These are phyloP conservation scores for Phoxinus dragarum DNA, from an alignment of 2,797 vertebrate species.

Conservation along the genomic window DNA sequence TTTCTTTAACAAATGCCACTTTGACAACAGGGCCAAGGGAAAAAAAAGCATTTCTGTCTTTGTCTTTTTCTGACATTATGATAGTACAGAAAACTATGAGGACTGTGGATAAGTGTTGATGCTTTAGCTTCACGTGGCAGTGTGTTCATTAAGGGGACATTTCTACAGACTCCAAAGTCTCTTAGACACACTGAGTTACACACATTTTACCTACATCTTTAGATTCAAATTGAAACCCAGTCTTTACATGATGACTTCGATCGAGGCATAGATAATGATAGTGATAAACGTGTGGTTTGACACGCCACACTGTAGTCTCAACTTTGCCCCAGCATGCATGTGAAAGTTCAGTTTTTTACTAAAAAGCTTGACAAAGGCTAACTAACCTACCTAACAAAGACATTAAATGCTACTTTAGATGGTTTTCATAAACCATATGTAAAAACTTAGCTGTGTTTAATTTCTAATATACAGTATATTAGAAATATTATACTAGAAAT, in stretches of 20 bases:
- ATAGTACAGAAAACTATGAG: neutral
- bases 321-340: slow-evolving; percentile 26
- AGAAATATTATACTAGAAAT: neutral
- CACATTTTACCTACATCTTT: slow-evolving; percentile 36
- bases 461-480: neutral
- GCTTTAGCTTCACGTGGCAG: neutral
- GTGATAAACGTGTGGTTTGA: slow-evolving; percentile 56
- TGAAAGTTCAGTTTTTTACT: neutral
- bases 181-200: neutral
- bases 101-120: neutral
- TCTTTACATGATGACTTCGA: slow-evolving; percentile 39
- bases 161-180: slow-evolving; percentile 7
- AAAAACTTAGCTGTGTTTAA: neutral
- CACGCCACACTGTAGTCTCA: slow-evolving; percentile 14
- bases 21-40: too few species aligned
- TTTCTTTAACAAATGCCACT: neutral
- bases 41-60: neutral
- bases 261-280: neutral
- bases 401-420: neutral
- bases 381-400: neutral
- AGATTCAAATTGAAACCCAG: slow-evolving; percentile 31
- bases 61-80: neutral
- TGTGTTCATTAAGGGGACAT: neutral
- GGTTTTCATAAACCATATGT: neutral
- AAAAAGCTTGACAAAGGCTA: neutral